Percentiles rank a stretch among this genome's conserved stretches.
Evolutionary conservation across 2,888 invertebrate species (phyloP).

Genomic region (Ochropleura plecta): DNA sequence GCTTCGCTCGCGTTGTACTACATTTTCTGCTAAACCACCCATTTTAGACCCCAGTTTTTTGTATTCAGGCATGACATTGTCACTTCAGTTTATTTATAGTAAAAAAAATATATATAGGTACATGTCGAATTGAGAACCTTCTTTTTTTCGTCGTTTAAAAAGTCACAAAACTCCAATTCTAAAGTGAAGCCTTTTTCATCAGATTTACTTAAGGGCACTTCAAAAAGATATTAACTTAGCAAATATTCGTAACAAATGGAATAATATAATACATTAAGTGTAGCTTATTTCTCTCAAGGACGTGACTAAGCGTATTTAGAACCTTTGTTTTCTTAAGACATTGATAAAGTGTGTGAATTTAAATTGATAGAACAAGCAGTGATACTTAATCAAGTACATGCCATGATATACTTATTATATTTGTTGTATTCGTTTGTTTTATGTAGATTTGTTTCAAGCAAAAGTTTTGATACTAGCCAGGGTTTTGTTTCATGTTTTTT

Average conservation of each 20-base stretch:
- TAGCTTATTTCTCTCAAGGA: conserved; percentile 25
- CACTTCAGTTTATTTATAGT: conserved; percentile 1
- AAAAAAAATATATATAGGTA: too few species aligned
- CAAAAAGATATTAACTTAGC: conserved; percentile 8
- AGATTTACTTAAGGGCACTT: conserved; percentile 7
- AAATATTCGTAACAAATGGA: conserved; percentile 31
- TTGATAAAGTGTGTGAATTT: conserved; percentile 50
- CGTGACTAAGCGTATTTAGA: conserved; percentile 33
- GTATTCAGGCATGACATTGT: background rate
- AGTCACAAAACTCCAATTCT: background rate
- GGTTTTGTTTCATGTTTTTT: background rate
- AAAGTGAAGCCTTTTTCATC: conserved; percentile 1
- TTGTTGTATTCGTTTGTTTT: conserved; percentile 7
- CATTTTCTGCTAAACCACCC: too few species aligned
- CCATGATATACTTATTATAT: conserved; percentile 10
- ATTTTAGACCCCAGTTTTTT: background rate
- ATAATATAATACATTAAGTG: conserved; percentile 20
- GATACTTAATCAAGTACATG: conserved; percentile 47
- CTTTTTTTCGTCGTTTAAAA: background rate
- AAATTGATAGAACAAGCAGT: conserved; percentile 32
- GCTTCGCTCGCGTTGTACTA: too few species aligned
- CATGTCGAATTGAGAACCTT: too few species aligned
- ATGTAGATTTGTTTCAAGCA: conserved; percentile 8
- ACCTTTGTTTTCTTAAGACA: conserved; percentile 40
- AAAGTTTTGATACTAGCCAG: conserved; percentile 3